Conservation (phyloP, 2,797 vertebrate species). For the Dermochelys coriacea region DNA sequence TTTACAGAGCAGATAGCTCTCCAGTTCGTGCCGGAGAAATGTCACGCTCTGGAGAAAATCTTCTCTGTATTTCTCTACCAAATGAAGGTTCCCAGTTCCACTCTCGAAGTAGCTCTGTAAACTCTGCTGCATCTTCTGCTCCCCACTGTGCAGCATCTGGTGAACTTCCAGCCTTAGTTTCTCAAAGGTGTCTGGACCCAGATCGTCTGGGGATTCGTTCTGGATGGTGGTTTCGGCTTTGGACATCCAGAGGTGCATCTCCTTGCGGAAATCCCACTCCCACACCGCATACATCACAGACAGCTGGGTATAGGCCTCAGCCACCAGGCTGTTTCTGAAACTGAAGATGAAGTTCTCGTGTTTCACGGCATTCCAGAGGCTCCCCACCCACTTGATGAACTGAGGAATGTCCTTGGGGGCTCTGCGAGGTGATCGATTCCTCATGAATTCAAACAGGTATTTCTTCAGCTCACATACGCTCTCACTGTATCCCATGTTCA, state of each 20-base stretch:
- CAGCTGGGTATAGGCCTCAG: constrained; percentile 78
- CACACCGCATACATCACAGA: constrained; percentile 77
- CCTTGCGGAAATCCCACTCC: constrained; percentile 66
- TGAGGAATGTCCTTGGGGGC: constrained; percentile 74
- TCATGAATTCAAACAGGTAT: constrained; percentile 79
- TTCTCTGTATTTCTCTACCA: constrained; percentile 72
- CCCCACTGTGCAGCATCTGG: not conserved
- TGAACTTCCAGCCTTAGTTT: constrained; percentile 64
- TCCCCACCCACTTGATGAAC: constrained; percentile 78
- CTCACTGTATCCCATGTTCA: constrained; percentile 79
- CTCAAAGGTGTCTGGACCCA: not conserved
- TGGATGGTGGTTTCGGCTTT: constrained; percentile 59
- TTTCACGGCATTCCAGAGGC: constrained; percentile 79
- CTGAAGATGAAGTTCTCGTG: constrained; percentile 42
- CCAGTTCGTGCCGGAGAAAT: constrained; percentile 64
- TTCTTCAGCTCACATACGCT: constrained; percentile 83
- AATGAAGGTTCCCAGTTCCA: constrained; percentile 61
- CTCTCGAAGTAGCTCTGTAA: constrained; percentile 69
- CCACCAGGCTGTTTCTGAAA: constrained; percentile 45
- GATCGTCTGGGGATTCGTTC: not conserved
- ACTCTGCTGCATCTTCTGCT: constrained; percentile 64
- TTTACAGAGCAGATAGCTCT: constrained; percentile 54
- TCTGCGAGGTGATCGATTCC: constrained; percentile 71
- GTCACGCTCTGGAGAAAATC: constrained; percentile 68
- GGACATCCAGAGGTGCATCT: constrained; percentile 76